Evolutionary conservation across 2,797 vertebrate species (phyloP).

Genomic region (Sorex maritimensis): DNA sequence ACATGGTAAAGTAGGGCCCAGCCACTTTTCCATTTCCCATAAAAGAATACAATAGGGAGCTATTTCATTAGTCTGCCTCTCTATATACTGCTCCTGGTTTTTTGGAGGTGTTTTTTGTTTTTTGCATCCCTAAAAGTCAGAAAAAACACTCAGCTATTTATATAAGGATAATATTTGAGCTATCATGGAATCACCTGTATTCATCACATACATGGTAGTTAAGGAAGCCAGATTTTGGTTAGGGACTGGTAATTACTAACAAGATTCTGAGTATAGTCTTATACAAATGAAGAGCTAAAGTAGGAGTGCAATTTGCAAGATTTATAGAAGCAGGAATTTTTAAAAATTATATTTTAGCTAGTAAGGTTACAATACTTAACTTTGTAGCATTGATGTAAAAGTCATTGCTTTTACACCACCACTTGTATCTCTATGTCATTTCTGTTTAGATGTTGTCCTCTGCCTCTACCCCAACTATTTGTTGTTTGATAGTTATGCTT

Average conservation of each 20-base stretch:
- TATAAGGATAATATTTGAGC: neutral
- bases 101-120: too few relatives aligned
- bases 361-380: too few relatives aligned
- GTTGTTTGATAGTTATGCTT: too few relatives aligned
- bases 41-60: neutral
- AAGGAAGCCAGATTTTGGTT: neutral
- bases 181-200: neutral
- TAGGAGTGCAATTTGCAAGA: neutral
- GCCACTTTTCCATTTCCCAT: too few relatives aligned
- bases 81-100: neutral
- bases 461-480: too few relatives aligned
- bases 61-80: neutral
- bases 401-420: too few relatives aligned
- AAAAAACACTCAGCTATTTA: neutral
- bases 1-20: too few relatives aligned
- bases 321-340: neutral
- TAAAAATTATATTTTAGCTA: too few relatives aligned
- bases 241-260: neutral
- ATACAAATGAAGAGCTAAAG: slow-evolving; percentile 6
- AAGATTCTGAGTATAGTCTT: neutral
- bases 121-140: neutral
- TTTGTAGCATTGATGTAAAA: too few relatives aligned
- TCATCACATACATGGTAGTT: neutral
- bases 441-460: too few relatives aligned
- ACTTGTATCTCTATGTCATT: too few relatives aligned